Evolutionary conservation across 2,888 invertebrate species (phyloP), one percentile per base, ranked within the genome.

Genomic region (Abrostola triplasia): DNA sequence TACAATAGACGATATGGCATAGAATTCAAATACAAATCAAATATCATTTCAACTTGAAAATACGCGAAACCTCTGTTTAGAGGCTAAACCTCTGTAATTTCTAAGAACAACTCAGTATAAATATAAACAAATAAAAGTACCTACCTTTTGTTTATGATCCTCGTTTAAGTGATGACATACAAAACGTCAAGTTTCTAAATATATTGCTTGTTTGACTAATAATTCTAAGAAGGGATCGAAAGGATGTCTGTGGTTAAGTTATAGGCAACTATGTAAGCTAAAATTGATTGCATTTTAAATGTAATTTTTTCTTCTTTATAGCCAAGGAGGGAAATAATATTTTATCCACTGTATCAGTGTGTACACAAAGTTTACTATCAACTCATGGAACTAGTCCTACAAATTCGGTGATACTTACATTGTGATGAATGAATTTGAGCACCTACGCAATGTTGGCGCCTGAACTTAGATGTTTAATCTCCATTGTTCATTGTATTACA

Each of bases 121-220:
- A 55, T 36, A 12, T 24, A 24, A 24, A 24, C 24, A 11, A 63
- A 71, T 54, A 62, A 56, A 74, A 59, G 58, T 59, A 64, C 35
- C 36, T 35, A 63, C 35, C 36, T 35, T 60, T 59, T 59, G 66
- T 72, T 69, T 69, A 65, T 65, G 53, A 64, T 56, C 60, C 61
- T 52, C n/a, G 42, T 52, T 71, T 55, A 75, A 44, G 38, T 70
- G 81, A 84, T 88, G 84, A 88, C 83, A 84, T 68, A 80, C 47
- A 67, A 74, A 63, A 77, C 68, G 72, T 79, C 76, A 80, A 67
- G 62, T 82, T 84, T 80, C 63, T 76, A 77, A 83, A 82, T 69
- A 81, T 73, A 77, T 59, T 65, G 60, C 66, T 65, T 50, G 55
- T 70, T 65, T 64, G 56, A 68, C 58, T 59, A 59, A 37, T 53